These are phyloP conservation scores for Protophormia terraenovae DNA, from an alignment of 2,888 invertebrate species.

Conservation along the genomic window DNA sequence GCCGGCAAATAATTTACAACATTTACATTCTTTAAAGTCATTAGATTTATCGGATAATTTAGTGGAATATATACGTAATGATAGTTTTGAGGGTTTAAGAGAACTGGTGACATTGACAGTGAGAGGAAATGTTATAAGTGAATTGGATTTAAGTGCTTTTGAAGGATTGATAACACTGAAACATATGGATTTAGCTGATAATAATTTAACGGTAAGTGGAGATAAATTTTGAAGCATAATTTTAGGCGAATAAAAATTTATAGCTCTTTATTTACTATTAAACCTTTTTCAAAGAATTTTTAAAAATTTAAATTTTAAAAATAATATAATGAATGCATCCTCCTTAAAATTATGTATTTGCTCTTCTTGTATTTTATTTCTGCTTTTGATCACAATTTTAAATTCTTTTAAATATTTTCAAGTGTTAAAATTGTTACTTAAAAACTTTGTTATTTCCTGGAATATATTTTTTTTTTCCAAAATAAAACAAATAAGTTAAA, in stretches of 20 bases:
- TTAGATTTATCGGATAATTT: conserved; percentile 91
- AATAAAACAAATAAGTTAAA: conserved; percentile 23
- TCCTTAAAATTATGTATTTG: too few relatives aligned
- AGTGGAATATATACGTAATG: conserved; percentile 87
- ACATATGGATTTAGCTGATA: conserved; percentile 89
- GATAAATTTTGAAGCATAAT: background rate
- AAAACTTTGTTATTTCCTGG: background rate
- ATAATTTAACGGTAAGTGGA: conserved; percentile 86
- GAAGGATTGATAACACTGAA: conserved; percentile 88
- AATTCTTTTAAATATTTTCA: conserved; percentile 32
- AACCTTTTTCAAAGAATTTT: too few relatives aligned
- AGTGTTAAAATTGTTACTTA: conserved; percentile 58
- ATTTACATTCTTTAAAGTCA: conserved; percentile 86
- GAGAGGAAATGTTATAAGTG: conserved; percentile 89
- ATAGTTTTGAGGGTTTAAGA: conserved; percentile 88
- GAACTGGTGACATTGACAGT: conserved; percentile 87
- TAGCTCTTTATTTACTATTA: too few relatives aligned
- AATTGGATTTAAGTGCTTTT: conserved; percentile 87
- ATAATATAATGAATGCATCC: too few relatives aligned
- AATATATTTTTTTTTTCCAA: background rate
- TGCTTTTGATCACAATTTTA: background rate
- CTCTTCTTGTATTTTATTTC: too few relatives aligned
- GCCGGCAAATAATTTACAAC: conserved; percentile 86
- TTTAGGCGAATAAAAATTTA: too few relatives aligned
- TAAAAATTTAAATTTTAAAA: too few relatives aligned